Base-by-base conservation (phyloP, 2,888 invertebrate species). In the Lasioglossum calceatum region DNA sequence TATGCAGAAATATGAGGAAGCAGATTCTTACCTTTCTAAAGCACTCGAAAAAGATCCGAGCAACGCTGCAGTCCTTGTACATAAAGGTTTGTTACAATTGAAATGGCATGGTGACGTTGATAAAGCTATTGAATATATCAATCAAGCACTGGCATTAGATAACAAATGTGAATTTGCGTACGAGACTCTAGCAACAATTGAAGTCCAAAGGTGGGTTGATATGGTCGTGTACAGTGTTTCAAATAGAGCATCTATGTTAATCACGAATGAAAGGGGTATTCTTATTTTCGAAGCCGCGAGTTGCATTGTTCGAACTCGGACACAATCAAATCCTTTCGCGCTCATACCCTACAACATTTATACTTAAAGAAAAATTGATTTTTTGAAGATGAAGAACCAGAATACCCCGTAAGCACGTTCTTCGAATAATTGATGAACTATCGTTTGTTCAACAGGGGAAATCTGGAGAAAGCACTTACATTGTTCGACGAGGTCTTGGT, bases 91-190 rank as follows among this genome's bases (percentile, higher is more conserved):
- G 82, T 96, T 99, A 90, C 96, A 97, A 91, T 96, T 99, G 81
- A 98, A 98, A 93, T 98, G 98, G 97, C 97, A 97, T 90, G 98
- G 97, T 83, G 97, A 98, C 93, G 96, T 98, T 86, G 97, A 98
- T 19, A 97, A 97, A 93, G 98, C 98, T 39, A 96, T 98, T 0
- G 96, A 97, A 89, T 96, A 98, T 85, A 98, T 99, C 93, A 97
- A 97, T 88, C 97, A 97, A 95, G 98, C 98, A 1, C 97, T 99
- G 89, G 97, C 97, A 94, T 96, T 98, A 92, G 99, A 99, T 96
- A 97, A 98, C 77, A 98, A 98, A 95, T 99, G 99, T 96, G 98
- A 98, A 95, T 98, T 99, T 96, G 99, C 98, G 14, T 99, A 98
- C 95, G 99, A 99, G 96, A 99, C 99, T 72, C 96, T 99, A 87